Evolutionary conservation across 23 tunicate species (phyloP), one percentile per base, ranked within the genome.

Genomic region (Halocynthia aurantium): DNA sequence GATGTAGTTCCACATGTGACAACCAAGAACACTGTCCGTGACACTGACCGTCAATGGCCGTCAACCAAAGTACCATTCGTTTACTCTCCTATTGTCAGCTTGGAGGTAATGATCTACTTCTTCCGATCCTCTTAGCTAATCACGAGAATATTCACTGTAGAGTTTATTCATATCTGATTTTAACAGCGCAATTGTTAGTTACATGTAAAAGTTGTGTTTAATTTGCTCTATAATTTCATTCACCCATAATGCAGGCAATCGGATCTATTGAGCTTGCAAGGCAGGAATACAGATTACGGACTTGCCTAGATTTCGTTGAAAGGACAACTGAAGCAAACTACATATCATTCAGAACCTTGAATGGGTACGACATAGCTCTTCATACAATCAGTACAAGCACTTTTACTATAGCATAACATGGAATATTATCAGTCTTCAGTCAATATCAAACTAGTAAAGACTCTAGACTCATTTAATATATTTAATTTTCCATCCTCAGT

Each of bases 21-120:
- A 0, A 80, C 79, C 0, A 75, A 70, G 72, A 87, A 82, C 67
- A 77, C 86, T 7, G 51, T 81, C 19, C 79, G 75, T 8, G 61
- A 76, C 51, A 73, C 69, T 40, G 22, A n/a, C 13, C 53, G 76
- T 21, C 76, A 75, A 56, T 87, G 93, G 93, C 62, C 67, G 22
- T 31, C 82, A 12, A 87, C 73, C 12, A 10, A 66, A 5, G 82
- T 87, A 61, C 93, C 93, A 8, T 69, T 87, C 31, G 73, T 50
- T 6, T 77, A 81, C 22, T 67, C 65, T 10, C 53, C 83, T 0
- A 55, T 17, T 6, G 75, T 87, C 22, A 63, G 78, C 50, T 58
- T 85, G 8, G 90, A 85, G 62, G 90, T 85, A 21, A 13, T 67
- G 12, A 31, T 31, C 44, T 4, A 31, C 44, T 31, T 31, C 4